Base-by-base conservation (phyloP, 2,797 vertebrate genomes). In the Chaetophractus vellerosus region DNA sequence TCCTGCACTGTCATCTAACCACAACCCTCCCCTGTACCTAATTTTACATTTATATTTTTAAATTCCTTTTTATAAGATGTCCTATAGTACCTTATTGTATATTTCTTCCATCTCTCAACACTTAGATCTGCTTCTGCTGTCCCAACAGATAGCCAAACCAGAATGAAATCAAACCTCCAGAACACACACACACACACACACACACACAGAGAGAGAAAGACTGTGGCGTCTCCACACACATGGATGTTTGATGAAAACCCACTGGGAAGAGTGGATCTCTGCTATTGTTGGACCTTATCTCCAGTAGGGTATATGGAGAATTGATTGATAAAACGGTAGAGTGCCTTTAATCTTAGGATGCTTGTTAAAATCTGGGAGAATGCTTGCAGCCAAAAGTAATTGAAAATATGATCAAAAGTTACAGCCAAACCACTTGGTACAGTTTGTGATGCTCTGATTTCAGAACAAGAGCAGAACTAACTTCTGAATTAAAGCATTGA, bases 371-470 rank as follows among this genome's bases (percentile, higher is more conserved):
- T 81, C 66, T 68, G 76, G 14, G 9, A 36, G 21, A 72, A 88
- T 88, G 61, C 61, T 93, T 88, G 57, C 66, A 92, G 90, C 61
- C 75, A 50, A 83, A 96, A 90, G 50, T 91, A 95, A 95, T 23
- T 85, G 85, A 85, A 96, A 95, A 78, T 78, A 36, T 82, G 59
- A 91, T 96, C 2, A 82, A 93, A 93, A 84, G 52, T 76, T 88
- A 69, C 9, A 88, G 63, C 41, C 80, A 79, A 66, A 38, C 55
- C 8, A 33, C 33, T 75, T 38, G 92, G 75, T 86, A 36, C 16
- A 74, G 61, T 59, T 11, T 72, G 36, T 33, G 57, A 88, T 55
- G 38, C 81, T 90, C 85, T 14, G n/a, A 82, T 93, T 93, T 94
- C 78, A 89, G 61, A 76, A 72, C 41, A 84, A 86, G 50, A 26